Base-by-base conservation (phyloP, 1,140 invertebrate species). In the Helicoverpa armigera region DNA sequence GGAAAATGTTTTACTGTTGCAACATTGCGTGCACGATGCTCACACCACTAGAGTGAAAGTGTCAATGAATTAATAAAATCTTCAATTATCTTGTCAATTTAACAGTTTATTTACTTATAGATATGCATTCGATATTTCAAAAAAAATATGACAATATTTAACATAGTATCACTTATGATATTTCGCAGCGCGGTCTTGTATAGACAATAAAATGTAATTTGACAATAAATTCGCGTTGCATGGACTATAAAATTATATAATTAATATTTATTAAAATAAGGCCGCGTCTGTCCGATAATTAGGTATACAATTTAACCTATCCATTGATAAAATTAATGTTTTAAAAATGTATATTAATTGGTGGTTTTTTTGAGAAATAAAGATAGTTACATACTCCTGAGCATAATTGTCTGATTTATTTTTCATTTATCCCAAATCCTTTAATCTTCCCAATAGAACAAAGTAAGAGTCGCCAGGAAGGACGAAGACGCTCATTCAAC, bases 371-470 rank as follows among this genome's bases (percentile, higher is more conserved):
- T 90, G 87, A 87, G 60, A 87, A 94, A 94, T 94, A 94, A 94
- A 94, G 85, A 92, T 94, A 94, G 91, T 93, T 92, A 92, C 86
- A 74, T 92, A 94, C 90, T 94, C 91, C 91, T 90, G 92, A 92
- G 92, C 93, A 94, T 81, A 88, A 84, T 86, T 83, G 77, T 85
- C 85, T 92, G 84, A 86, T 89, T 43, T 89, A 84, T 90, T 91
- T 72, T 84, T 82, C 29, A 18, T 54, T 72, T 16, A 23, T 58
- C 23, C 31, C 9, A 16, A 58, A n/a, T 16, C 31, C 14, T 43
- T 58, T 54, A 31, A 54, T 14, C 23, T 50, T 10, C 18, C 11
- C 11, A 3, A 29, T 29, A n/a, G 9, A 2, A 23, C 23, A 2
- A 23, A 2, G 23, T 23, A 23, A 23, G 1, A 23, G 1, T 23